Base-by-base conservation (phyloP, 2,888 invertebrate species). In the Drosophila nigricruria region DNA sequence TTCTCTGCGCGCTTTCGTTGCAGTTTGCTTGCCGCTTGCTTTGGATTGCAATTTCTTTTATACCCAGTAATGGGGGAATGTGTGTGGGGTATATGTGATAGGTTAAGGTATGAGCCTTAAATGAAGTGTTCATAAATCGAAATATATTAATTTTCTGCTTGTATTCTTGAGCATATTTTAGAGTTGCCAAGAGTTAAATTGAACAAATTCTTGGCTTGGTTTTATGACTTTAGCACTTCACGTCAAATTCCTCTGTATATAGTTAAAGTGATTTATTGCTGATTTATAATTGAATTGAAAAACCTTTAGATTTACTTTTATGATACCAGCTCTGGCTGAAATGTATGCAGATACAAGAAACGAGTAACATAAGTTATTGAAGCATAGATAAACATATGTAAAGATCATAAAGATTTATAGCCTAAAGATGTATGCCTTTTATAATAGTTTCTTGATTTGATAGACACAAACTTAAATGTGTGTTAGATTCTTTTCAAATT, bases 1-100 rank as follows among this genome's bases (percentile, higher is more conserved):
- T 87, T 90, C 90, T 89, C 90, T 60, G 72, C 52, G 62, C 89
- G 88, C 88, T 86, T 90, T 86, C 90, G 89, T 89, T 85, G 90
- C 90, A 89, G 60, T 78, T 81, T 80, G 70, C 32, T 49, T 43
- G 18, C 20, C 20, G 42, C 8, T 43, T 23, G 40, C 40, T 38
- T 38, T 20, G 53, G 79, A 79, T 56, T 76, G 77, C 77, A 77
- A 70, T 77, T 77, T 76, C 69, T 70, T 72, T 62, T 75, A 23
- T 47, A 38, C 43, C 25, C 23, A 50, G 25, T 20, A 25, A n/a
- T 20, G 0, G 12, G 5, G 9, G 18, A 16, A 1, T 5, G 25
- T 14, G 9, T 9, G 18, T 0, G 16, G 27, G n/a, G 25, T 25
- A 18, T 57, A 34, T 34, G 27, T n/a, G 47, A 16, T 1, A n/a